Base-by-base conservation (phyloP, 2,888 invertebrate genomes). In the Thelaira solivaga region DNA sequence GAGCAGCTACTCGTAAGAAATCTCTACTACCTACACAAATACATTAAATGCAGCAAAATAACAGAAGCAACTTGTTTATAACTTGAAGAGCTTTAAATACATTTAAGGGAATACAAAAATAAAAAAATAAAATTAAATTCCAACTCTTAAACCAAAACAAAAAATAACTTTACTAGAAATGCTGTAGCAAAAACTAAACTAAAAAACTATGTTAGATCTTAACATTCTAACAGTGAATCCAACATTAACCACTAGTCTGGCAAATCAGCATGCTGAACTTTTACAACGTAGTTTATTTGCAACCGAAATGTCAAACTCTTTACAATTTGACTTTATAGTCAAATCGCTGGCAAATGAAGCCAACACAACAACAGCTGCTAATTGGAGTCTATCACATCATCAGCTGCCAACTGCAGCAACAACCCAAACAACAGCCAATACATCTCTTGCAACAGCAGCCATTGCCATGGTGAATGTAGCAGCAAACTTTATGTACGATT, bases 141-240 rank as follows among this genome's bases (percentile, higher is more conserved):
- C 10, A 51, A 26, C 3, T 29, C 13, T 11, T 53, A 13, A 34
- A 67, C 34, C 43, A 55, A 55, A 3, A 34, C 0, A 18, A 26
- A 2, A 0, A 16, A 11, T n/a, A 45, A 22, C n/a, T n/a, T 45
- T 8, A 13, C 8, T 24, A 18, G 47, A 57, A 45, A 68, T 57
- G 59, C 8, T 36, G 16, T 36, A n/a, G 26, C 20, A 47, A 10
- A 11, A 55, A 34, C 16, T 8, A 36, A 31, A 31, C n/a, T 24
- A 62, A 16, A 20, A 26, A 64, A 22, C 43, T 61, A 81, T 81
- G 82, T 53, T 65, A 41, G 80, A 81, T 67, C 43, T 78, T 43
- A 68, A 75, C 61, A 79, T 76, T 67, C 68, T 76, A 45, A 62
- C 80, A 2, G 61, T 62, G 62, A 55, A 74, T 36, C 49, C 64